Base-by-base conservation (phyloP, 64 coral and sea anemone genomes). In the Pocillopora damicornis region DNA sequence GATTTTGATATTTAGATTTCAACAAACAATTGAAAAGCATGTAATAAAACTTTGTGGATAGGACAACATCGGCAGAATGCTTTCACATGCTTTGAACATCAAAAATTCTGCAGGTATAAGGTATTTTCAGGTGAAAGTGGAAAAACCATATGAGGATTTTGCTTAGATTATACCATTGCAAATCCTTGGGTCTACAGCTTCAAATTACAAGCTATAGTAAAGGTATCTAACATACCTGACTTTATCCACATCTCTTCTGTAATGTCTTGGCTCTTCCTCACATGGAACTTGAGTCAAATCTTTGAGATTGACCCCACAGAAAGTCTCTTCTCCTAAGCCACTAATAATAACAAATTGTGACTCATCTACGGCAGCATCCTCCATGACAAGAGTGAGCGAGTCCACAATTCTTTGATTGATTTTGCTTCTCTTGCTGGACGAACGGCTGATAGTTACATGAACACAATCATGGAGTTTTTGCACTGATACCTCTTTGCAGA, bases 291-390 rank as follows among this genome's bases (percentile, higher is more conserved):
- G 78, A 15, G 78, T 86, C 36, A 99, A 86, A 73, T 86, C 89
- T 75, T 99, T 88, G 23, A 99, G 78, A 63, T 99, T 79, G 56
- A 99, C 61, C 34, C 97, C 97, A 95, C 97, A 95, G 59, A 99
- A 99, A 9, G 87, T 83, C 13, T 93, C 78, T 88, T 92, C 88
- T 80, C 93, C 90, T 58, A 99, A 81, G 60, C 97, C 97, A 82
- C 93, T 91, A 13, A 99, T 92, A 37, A 99, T 85, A 20, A 99
- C 90, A 92, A 94, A 86, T 11, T 89, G 68, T 15, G 88, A 92
- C 18, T 90, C 73, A 76, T 95, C 93, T 13, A 76, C 81, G 9
- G 97, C 91, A 56, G 93, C 97, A 90, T 99, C 97, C 66, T 99
- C 97, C 83, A 99, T 42, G 5, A 91, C 97, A 90, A 95, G 88